phyloP scores from a whole-genome alignment of 2,888 invertebrate genomes.

The Chaetogeoica ovagalla region DNA sequence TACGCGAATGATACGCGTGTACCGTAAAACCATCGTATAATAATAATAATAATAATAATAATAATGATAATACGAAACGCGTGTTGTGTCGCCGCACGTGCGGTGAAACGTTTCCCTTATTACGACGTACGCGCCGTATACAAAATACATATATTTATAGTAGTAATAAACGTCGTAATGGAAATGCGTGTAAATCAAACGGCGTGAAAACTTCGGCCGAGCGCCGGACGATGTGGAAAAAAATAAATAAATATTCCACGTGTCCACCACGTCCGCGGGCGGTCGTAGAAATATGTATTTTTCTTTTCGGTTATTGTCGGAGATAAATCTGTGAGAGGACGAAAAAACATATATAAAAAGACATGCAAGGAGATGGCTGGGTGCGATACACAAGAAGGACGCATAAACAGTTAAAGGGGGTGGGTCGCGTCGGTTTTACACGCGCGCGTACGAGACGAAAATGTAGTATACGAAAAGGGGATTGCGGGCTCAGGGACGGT shows the following conservation, averaged over 20 bases:
- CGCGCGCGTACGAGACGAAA: not conserved
- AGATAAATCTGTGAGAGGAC: not conserved
- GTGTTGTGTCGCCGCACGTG: too few relatives aligned
- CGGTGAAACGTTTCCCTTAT: too few relatives aligned
- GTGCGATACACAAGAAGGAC: conserved; percentile 17
- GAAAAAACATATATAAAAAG: too few relatives aligned
- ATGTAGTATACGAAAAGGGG: not conserved
- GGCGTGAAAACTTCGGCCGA: conserved; percentile 21
- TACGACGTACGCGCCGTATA: too few relatives aligned
- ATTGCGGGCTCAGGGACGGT: not conserved
- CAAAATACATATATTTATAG: not conserved
- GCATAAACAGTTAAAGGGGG: not conserved
- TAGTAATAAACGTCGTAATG: too few relatives aligned
- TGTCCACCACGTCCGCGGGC: conserved; percentile 1
- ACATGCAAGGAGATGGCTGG: conserved; percentile 1
- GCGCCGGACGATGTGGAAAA: not conserved
- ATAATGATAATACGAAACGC: too few relatives aligned
- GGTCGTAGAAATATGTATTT: not conserved
- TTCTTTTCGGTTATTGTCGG: conserved; percentile 23
- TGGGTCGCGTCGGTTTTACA: too few relatives aligned
- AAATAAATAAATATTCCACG: conserved; percentile 23
- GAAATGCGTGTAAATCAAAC: conserved; percentile 21
- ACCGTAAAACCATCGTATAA: too few relatives aligned
- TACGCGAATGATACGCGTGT: too few relatives aligned
- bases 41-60: too few relatives aligned